These are phyloP conservation scores for Dicerorhinus sumatrensis DNA, from an alignment of 2,113 vertebrate species.

Conservation along the genomic window DNA sequence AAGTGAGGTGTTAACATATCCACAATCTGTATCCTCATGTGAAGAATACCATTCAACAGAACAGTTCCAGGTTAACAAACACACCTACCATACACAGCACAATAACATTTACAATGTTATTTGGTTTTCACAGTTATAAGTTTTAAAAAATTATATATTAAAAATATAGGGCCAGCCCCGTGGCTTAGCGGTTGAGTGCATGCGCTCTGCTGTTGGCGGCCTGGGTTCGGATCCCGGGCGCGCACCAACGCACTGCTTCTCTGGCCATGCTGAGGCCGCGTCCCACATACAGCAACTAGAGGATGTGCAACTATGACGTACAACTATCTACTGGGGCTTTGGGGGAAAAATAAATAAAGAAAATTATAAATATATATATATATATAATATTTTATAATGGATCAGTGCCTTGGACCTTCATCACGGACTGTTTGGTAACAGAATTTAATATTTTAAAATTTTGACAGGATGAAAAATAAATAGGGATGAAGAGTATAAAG, in stretches of 20 bases:
- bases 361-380: neutral
- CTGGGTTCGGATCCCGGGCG: no score
- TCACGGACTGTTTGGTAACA: neutral
- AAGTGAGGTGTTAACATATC: neutral
- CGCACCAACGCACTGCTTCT: no score
- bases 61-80: neutral
- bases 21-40: neutral
- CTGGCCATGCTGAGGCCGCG: no score
- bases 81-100: neutral
- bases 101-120: neutral
- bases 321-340: no score
- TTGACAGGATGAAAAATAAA: constrained; percentile 39
- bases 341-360: no score
- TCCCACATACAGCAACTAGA: no score
- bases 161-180: neutral
- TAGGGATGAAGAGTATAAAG: neutral
- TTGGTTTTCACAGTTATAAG: neutral
- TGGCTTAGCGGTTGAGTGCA: no score
- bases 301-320: no score
- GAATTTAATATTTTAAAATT: neutral
- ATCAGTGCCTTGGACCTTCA: neutral
- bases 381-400: neutral
- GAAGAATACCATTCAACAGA: neutral
- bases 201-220: no score
- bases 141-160: neutral